Evolutionary conservation across 2,797 vertebrate species (phyloP), one percentile per base, ranked within the genome.

Genomic region (Amblyopsis hoosieri): DNA sequence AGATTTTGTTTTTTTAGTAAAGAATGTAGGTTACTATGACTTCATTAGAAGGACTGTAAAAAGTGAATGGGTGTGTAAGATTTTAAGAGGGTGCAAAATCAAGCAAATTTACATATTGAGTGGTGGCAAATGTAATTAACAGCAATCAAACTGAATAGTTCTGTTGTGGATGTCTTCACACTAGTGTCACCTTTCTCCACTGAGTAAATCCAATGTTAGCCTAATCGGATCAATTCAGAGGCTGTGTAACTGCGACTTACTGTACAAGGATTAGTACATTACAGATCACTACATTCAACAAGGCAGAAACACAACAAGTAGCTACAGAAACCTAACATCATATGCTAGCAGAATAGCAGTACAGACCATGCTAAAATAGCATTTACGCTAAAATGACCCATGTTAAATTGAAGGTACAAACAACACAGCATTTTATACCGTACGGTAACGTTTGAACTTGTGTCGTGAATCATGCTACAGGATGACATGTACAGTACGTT

Each of bases 201-300:
- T 53, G 66, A 69, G 67, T 67, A 89, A 92, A 91, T 87, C 86
- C 87, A 81, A 80, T 74, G 80, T 19, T 57, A 79, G 76, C 62
- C 76, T 91, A 92, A 93, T 91, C 91, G 76, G 62, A 83, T 90
- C 84, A 85, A 75, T 77, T 78, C 66, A 60, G 58, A 65, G 66
- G 49, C 78, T 82, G 82, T 66, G 70, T 76, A 79, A 82, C 33
- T 83, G 69, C 75, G 66, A 66, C 70, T 71, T 72, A 70, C 23
- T 23, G 23, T 23, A 23, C 76, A 45, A 60, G 85, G 78, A 73
- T 60, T 74, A 54, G 67, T 65, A 79, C 83, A 80, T 80, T 77
- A 84, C 75, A 60, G 59, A 29, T 45, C 62, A 75, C 64, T 67
- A 57, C 15, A 67, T 19, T 79, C 64, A 59, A 65, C 68, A 15